Base-by-base conservation (phyloP, 2,113 vertebrate species). In the Cygnus buccinator region DNA sequence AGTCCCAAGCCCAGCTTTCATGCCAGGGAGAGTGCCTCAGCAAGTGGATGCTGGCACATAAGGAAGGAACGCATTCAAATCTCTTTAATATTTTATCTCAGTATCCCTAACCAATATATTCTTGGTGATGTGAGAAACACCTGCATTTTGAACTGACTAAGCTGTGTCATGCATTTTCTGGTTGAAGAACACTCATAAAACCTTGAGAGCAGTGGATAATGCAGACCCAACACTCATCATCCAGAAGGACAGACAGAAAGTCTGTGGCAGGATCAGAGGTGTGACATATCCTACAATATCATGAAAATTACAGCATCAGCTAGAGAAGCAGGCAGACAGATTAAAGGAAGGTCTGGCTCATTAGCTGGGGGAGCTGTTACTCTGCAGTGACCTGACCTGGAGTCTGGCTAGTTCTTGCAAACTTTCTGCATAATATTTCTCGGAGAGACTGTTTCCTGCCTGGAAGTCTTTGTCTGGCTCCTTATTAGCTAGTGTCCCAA, bases 251-350 rank as follows among this genome's bases (percentile, higher is more conserved):
- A 55, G 50, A 37, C 48, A 22, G 41, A 14, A 22, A 9, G 25
- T 2, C 29, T 6, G 28, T 33, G 83, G 59, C 46, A 74, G 83
- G 59, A 54, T 13, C 50, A 37, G 68, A 62, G 35, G 46, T 66
- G 46, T 17, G 61, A n/a, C 68, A n/a, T 62, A n/a, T 4, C 48
- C 79, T 15, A 1, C 5, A 33, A 2, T 0, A 50, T 1, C 58
- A 67, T 89, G 72, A 50, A 58, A 73, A 43, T 11, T 4, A 23
- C 55, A 54, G 20, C 72, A 66, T 9, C 63, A 10, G 2, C 4
- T 41, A 21, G 44, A 78, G 89, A 8, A 77, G 68, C 10, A 81
- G 72, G 68, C 19, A 55, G 71, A 19, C 29, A 46, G 73, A 65
- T 9, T 10, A 10, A 43, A 70, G 61, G 75, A 57, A 77, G 48